Evolutionary conservation across 2,888 invertebrate genomes (phyloP).

Genomic region (Cephus pygmeus): DNA sequence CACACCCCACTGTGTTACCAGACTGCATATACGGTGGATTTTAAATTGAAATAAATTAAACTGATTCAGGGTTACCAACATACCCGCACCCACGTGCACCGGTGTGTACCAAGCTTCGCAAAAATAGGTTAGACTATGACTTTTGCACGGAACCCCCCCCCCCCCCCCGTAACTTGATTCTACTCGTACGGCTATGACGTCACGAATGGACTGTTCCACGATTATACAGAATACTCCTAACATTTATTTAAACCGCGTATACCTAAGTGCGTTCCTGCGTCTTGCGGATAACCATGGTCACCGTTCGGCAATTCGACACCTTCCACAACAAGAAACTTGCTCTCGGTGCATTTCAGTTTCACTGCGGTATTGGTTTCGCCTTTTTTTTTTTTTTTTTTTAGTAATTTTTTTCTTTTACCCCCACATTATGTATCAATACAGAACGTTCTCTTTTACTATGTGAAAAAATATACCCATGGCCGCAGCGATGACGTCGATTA

Average conservation of each 20-base stretch:
- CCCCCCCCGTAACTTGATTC: neutral
- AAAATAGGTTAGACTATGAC: neutral
- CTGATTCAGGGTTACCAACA: slow-evolving; percentile 31
- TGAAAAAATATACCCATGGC: neutral
- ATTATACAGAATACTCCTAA: neutral
- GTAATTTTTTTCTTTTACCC: neutral
- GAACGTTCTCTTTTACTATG: neutral
- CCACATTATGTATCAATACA: neutral
- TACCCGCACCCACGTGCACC: neutral
- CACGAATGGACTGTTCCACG: neutral
- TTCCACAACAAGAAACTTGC: neutral
- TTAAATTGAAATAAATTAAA: slow-evolving; percentile 63
- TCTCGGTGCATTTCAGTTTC: neutral
- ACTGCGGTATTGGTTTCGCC: neutral
- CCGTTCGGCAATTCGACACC: neutral
- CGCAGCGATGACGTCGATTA: neutral
- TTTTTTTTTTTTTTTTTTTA: too few species aligned
- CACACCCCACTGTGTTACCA: slow-evolving; percentile 29
- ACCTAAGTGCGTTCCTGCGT: neutral
- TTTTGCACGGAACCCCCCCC: neutral
- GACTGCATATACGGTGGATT: slow-evolving; percentile 42
- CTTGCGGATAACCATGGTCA: neutral
- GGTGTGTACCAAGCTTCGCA: neutral
- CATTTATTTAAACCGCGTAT: neutral
- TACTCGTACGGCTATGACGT: neutral